Conservation (phyloP, 2,113 vertebrate genomes). For the Anseranas semipalmata region DNA sequence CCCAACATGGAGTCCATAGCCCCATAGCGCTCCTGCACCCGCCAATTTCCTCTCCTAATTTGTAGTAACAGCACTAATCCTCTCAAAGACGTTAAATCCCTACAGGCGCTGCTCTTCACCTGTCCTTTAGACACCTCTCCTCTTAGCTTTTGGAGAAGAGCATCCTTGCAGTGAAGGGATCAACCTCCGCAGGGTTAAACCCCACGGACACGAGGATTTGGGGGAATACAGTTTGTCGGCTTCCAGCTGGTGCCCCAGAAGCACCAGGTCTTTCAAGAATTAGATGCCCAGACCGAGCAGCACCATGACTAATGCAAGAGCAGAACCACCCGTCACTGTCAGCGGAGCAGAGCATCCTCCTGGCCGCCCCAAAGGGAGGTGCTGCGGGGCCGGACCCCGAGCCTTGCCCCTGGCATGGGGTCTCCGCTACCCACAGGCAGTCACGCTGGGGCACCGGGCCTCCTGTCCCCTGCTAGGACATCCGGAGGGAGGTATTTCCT, state of each 20-base stretch:
- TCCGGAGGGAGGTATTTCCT: not conserved
- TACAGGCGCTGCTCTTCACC: not conserved
- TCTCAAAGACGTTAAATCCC: not conserved
- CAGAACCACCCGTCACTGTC: accelerated
- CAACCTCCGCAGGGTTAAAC: not conserved
- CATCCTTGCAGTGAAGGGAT: not conserved
- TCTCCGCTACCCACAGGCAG: not conserved
- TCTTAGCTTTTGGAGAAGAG: not conserved
- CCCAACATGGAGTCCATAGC: not conserved
- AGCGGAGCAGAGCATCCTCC: not conserved
- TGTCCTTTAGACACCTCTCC: not conserved
- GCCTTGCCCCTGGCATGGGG: not conserved
- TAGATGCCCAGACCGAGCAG: not conserved
- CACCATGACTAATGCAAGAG: not conserved
- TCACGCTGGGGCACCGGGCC: not conserved
- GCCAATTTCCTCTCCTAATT: not conserved
- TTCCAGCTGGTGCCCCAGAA: not conserved
- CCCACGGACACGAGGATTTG: accelerated
- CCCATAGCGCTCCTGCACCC: not conserved
- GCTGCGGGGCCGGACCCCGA: accelerated
- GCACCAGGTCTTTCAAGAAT: not conserved
- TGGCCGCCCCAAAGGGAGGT: not conserved
- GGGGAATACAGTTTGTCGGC: not conserved
- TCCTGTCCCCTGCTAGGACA: not conserved
- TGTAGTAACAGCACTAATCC: not conserved